Evolutionary conservation across 2,888 invertebrate species (phyloP), one percentile per base, ranked within the genome.

Genomic region (Troglohyphantes excavatus): DNA sequence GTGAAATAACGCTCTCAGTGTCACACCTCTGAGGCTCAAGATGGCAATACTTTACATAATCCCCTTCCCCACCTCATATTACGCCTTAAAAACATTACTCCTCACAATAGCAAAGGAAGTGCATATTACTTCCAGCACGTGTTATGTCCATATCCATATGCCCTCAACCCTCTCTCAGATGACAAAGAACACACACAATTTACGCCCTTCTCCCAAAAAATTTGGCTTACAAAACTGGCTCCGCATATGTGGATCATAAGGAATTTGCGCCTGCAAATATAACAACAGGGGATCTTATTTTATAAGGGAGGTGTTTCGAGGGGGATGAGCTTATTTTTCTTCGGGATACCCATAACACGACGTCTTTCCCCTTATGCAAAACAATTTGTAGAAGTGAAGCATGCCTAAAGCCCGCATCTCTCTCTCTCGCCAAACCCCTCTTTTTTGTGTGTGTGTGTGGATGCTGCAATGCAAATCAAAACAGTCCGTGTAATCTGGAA

Each of bases 391-490:
- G 65, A 59, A 87, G 87, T 81, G 75, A 87, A 73, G 67, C 63
- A 33, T 75, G 72, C 81, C 81, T 65, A 67, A 81, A 87, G 87
- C 87, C 73, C 29, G 67, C 70, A 59, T 79, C 21, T 39, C 13
- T 39, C n/a, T n/a, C n/a, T 33, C 33, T 13, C 39, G 65, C 67
- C 43, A 21, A 53, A 76, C 33, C 53, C 53, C 5, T 17, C 27
- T 27, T 72, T 70, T 33, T 63, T 79, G 39, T 63, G 27, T 53
- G 13, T 13, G 13, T 5, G 5, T 53, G 53, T n/a, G 9, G 29
- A 53, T 70, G 87, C 81, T 65, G 73, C 81, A 87, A 87, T 81
- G 87, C 87, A 87, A 87, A 87, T 81, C 87, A 87, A 87, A 87
- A 81, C 81, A 87, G 73, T 21, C 81, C 7, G 65, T 46, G 79